These are phyloP conservation scores for Diplazon laetatorius DNA, from an alignment of 2,888 invertebrate species.

Conservation along the genomic window DNA sequence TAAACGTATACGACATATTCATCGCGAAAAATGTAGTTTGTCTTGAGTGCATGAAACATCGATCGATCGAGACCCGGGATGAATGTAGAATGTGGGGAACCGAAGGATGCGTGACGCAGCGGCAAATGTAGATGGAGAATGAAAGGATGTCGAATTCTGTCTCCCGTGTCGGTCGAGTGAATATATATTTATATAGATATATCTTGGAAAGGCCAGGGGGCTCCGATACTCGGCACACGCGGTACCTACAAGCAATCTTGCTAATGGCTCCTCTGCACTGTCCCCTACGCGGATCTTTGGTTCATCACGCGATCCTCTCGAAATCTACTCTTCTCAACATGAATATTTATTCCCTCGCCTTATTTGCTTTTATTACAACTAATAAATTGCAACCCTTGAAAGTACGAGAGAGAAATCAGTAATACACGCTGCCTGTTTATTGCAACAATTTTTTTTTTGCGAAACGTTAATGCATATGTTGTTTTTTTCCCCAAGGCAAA, in stretches of 20 bases:
- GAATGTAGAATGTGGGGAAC: conserved; percentile 10
- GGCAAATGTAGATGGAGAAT: conserved; percentile 53
- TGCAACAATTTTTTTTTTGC: not conserved
- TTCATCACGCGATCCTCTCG: conserved; percentile 65
- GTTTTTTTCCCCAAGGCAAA: not conserved
- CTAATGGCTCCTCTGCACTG: conserved; percentile 77
- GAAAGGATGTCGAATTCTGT: conserved; percentile 58
- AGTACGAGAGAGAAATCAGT: not conserved
- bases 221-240: conserved; percentile 52
- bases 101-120: conserved; percentile 32
- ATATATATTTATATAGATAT: too few species aligned
- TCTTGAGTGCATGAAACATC: not conserved
- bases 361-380: conserved; percentile 79
- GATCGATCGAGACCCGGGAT: conserved; percentile 13
- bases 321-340: conserved; percentile 62
- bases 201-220: conserved; percentile 14
- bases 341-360: conserved; percentile 77
- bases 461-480: not conserved
- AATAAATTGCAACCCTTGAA: conserved; percentile 72
- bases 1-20: not conserved
- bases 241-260: conserved; percentile 76
- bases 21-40: conserved; percentile 30
- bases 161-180: conserved; percentile 45
- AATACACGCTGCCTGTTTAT: not conserved
- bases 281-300: conserved; percentile 70